phyloP scores from a whole-genome alignment of 1,140 invertebrate genomes.

The Aradophagus sp. region DNA sequence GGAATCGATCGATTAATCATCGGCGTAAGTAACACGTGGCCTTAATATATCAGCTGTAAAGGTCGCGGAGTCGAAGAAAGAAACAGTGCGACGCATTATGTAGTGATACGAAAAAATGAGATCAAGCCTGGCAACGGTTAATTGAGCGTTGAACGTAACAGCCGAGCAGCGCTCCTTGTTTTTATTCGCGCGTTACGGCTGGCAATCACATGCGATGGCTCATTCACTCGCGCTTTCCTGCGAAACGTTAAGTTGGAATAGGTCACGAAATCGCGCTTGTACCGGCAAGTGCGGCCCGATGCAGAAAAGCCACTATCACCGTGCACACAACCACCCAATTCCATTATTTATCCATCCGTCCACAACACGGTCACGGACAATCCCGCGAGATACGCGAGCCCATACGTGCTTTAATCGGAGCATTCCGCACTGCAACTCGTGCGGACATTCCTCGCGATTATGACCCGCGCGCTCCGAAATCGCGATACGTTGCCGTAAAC shows the following conservation, averaged over 20 bases:
- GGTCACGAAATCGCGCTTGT: constrained; percentile 57
- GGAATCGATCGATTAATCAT: too few relatives aligned
- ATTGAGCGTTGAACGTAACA: constrained; percentile 55
- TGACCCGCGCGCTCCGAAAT: constrained; percentile 24
- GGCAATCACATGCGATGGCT: constrained; percentile 49
- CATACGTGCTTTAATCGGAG: constrained; percentile 66
- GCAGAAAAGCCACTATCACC: constrained; percentile 36
- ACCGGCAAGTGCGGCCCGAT: constrained; percentile 51
- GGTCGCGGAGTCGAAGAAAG: constrained; percentile 36
- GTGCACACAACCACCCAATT: constrained; percentile 33
- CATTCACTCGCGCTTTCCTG: constrained; percentile 49
- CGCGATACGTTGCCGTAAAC: constrained; percentile 28
- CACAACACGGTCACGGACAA: constrained; percentile 62
- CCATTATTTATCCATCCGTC: constrained; percentile 72
- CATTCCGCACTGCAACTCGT: constrained; percentile 43
- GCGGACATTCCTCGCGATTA: constrained; percentile 49
- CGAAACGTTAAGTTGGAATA: constrained; percentile 42
- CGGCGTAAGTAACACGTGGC: constrained; percentile 35
- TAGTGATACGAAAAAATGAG: constrained; percentile 33
- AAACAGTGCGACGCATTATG: constrained; percentile 40
- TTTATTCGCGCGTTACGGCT: constrained; percentile 45
- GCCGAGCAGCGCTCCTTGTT: constrained; percentile 53
- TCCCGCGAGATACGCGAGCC: constrained; percentile 63
- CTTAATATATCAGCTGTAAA: constrained; percentile 39
- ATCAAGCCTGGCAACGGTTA: constrained; percentile 37